Evolutionary conservation across 2,113 vertebrate genomes (phyloP).

Genomic region (Pachyramphus minor): DNA sequence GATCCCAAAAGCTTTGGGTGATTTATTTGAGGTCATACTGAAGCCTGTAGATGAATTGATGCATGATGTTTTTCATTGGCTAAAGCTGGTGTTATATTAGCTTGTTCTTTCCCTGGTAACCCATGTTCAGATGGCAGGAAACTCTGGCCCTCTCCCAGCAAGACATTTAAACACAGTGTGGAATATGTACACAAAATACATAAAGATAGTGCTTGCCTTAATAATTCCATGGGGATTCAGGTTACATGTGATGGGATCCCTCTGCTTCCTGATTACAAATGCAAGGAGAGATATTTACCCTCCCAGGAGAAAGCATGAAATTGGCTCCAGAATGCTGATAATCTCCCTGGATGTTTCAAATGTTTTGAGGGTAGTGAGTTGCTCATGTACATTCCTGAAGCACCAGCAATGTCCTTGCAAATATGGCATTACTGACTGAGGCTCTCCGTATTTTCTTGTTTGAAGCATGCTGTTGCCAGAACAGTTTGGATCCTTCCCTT

Average conservation of each 20-base stretch:
- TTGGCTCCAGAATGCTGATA: not conserved
- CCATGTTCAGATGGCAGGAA: not conserved
- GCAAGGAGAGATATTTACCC: not conserved
- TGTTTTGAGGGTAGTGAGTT: not conserved
- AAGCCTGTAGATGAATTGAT: not conserved
- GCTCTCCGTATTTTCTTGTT: not conserved
- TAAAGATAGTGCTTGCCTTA: not conserved
- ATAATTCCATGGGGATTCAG: not conserved
- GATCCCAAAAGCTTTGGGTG: not conserved
- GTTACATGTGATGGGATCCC: not conserved
- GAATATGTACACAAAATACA: not conserved
- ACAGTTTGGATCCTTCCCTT: slow-evolving; percentile 2
- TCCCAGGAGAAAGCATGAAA: not conserved
- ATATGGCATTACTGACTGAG: not conserved
- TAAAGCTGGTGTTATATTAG: not conserved
- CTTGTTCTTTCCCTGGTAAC: not conserved
- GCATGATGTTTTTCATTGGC: not conserved
- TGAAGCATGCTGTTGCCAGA: not conserved
- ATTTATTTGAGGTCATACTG: not conserved
- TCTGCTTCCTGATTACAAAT: not conserved
- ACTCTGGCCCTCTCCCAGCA: not conserved
- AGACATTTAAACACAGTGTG: not conserved
- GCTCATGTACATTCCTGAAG: not conserved
- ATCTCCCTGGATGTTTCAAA: not conserved
- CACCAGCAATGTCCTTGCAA: not conserved